These are phyloP conservation scores for Acrossocheilus wenchowensis DNA, from an alignment of 2,797 vertebrate species.

Conservation along the genomic window DNA sequence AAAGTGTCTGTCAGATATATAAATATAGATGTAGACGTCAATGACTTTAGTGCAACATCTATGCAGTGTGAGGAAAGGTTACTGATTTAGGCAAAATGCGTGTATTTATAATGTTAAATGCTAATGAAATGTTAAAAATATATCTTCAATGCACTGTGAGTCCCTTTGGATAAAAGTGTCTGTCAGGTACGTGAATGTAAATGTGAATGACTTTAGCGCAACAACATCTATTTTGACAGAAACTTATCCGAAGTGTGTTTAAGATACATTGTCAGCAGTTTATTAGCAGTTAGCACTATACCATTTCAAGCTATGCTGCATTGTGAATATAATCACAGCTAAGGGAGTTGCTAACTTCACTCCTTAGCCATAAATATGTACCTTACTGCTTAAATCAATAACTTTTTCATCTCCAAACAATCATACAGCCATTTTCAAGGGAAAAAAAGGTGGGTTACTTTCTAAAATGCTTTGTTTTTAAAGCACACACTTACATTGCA, in stretches of 20 bases:
- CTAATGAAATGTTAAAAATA: neutral
- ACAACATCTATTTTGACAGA: neutral
- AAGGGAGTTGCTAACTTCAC: neutral
- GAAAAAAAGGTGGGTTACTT: neutral
- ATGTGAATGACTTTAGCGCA: neutral
- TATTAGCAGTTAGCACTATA: neutral
- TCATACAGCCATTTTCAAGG: neutral
- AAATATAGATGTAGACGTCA: neutral
- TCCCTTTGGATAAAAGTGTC: neutral
- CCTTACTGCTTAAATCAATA: neutral
- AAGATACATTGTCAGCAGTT: neutral
- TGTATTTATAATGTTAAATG: neutral
- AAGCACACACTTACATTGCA: neutral
- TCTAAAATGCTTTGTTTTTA: neutral
- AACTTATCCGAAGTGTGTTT: neutral
- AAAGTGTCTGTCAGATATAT: neutral
- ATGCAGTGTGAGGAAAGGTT: neutral
- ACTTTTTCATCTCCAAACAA: neutral
- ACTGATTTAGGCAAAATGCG: neutral
- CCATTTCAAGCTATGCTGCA: neutral
- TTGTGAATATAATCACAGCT: neutral
- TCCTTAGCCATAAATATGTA: neutral
- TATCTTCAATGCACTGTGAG: neutral
- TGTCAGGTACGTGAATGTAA: neutral
- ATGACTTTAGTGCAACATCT: neutral